These are phyloP conservation scores for Cydia amplana DNA, from an alignment of 1,140 invertebrate genomes.

Conservation along the genomic window DNA sequence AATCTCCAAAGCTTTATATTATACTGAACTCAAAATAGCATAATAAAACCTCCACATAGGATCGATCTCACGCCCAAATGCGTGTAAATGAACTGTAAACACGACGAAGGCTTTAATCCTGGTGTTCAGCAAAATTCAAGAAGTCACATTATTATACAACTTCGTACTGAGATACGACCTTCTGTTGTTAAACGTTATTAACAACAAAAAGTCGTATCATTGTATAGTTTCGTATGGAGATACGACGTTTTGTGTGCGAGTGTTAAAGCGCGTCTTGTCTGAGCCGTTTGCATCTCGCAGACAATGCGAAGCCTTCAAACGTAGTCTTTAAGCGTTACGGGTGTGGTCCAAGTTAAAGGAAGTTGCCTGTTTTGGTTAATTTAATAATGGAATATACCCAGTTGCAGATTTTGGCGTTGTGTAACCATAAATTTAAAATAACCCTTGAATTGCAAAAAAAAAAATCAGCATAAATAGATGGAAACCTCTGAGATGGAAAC, in stretches of 20 bases:
- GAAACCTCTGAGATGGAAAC: too few species aligned
- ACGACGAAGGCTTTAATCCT: background rate
- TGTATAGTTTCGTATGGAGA: background rate
- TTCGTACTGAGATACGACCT: too few species aligned
- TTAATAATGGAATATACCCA: too few species aligned
- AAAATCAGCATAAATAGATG: too few species aligned
- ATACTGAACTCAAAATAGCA: too few species aligned
- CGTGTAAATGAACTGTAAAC: slow-evolving; percentile 10
- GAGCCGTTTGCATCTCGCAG: slow-evolving; percentile 12
- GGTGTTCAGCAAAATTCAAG: background rate
- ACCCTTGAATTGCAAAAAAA: too few species aligned
- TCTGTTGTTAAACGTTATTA: too few species aligned
- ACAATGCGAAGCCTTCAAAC: slow-evolving; percentile 13
- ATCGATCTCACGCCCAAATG: background rate
- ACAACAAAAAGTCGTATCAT: too few species aligned
- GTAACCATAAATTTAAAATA: too few species aligned
- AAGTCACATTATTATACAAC: background rate
- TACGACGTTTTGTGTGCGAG: background rate
- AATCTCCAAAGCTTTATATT: too few species aligned
- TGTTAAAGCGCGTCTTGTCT: background rate
- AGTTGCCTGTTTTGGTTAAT: background rate
- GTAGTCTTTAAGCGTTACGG: background rate
- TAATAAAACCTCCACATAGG: background rate
- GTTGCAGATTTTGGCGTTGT: too few species aligned
- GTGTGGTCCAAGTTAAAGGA: background rate